A percentile compares a stretch with the other conserved stretches of the same genome.
These are phyloP conservation scores for Pandemis cinnamomeana DNA, from an alignment of 2,888 invertebrate genomes.

Conservation along the genomic window DNA sequence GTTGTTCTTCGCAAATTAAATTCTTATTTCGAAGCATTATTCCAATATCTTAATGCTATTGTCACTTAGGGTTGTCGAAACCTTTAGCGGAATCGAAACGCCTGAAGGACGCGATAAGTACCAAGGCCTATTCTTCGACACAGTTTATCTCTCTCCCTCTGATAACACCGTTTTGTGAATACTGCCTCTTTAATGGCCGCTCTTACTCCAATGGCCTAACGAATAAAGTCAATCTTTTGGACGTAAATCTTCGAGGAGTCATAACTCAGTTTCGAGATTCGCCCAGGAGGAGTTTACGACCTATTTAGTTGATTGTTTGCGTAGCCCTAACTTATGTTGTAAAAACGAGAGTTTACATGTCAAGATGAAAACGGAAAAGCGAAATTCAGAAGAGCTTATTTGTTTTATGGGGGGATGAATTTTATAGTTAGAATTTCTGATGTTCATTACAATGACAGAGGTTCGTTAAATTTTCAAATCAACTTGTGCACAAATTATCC, in stretches of 20 bases:
- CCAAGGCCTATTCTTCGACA: slow-evolving; percentile 58
- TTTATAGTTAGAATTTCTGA: neutral
- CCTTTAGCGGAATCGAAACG: slow-evolving; percentile 48
- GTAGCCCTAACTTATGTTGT: slow-evolving; percentile 39
- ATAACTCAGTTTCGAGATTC: slow-evolving; percentile 76
- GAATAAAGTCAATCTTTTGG: slow-evolving; percentile 76
- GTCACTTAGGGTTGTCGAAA: slow-evolving; percentile 36
- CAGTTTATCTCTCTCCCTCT: slow-evolving; percentile 61
- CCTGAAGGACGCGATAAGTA: slow-evolving; percentile 60
- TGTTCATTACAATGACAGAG: neutral
- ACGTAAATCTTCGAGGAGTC: slow-evolving; percentile 75
- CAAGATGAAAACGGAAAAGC: slow-evolving; percentile 21
- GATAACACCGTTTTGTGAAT: slow-evolving; percentile 72
- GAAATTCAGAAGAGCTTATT: slow-evolving; percentile 13
- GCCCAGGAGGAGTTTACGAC: slow-evolving; percentile 59
- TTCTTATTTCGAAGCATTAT: slow-evolving; percentile 31
- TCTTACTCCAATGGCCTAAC: slow-evolving; percentile 71
- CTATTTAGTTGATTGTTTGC: slow-evolving; percentile 46
- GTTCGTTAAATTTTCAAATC: neutral
- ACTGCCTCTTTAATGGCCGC: slow-evolving; percentile 68
- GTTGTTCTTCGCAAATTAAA: neutral
- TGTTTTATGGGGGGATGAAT: neutral
- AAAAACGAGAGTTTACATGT: slow-evolving; percentile 34
- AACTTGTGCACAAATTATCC: neutral
- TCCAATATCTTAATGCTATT: slow-evolving; percentile 39